A percentile compares a stretch with the other conserved stretches of the same genome.
Evolutionary conservation across 2,797 vertebrate species (phyloP).

Genomic region (Thalassophryne amazonica): DNA sequence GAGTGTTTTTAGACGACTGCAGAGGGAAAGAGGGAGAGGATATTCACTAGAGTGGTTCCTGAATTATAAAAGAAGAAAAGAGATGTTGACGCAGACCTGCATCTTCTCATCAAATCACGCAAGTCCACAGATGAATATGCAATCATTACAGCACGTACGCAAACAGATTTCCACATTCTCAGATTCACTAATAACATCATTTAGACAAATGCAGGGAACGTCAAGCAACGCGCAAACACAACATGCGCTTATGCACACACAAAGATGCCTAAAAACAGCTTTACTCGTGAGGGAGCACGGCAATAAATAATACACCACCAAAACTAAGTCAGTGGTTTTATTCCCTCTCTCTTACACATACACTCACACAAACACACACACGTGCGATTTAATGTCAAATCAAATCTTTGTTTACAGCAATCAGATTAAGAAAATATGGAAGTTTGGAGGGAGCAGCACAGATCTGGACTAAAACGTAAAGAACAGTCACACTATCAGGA

Average conservation of each 20-base stretch:
- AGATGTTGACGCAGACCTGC: slow-evolving; percentile 65
- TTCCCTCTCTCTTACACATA: neutral
- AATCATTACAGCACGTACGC: slow-evolving; percentile 5
- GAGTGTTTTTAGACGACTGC: slow-evolving; percentile 25
- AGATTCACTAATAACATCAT: slow-evolving; percentile 64
- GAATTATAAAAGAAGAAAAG: slow-evolving; percentile 61
- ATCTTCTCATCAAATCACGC: slow-evolving; percentile 69
- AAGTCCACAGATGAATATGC: slow-evolving; percentile 63
- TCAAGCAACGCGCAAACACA: slow-evolving; percentile 17
- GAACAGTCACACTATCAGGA: slow-evolving; percentile 42
- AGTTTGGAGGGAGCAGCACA: slow-evolving; percentile 3
- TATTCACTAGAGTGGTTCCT: slow-evolving; percentile 37
- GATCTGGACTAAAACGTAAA: slow-evolving; percentile 45
- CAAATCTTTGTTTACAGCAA: slow-evolving; percentile 54
- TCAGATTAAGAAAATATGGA: slow-evolving; percentile 54
- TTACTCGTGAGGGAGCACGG: slow-evolving; percentile 36
- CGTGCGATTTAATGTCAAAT: slow-evolving; percentile 45
- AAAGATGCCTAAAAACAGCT: slow-evolving; percentile 41
- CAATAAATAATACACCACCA: slow-evolving; percentile 60
- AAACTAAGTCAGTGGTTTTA: slow-evolving; percentile 45
- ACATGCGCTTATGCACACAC: neutral
- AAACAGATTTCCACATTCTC: slow-evolving; percentile 45
- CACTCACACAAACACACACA: slow-evolving; percentile 5
- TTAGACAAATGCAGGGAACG: slow-evolving; percentile 63
- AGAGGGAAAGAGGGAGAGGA: slow-evolving; percentile 35